Evolutionary conservation across 2,113 vertebrate genomes (phyloP).

Genomic region (Cygnus atratus): DNA sequence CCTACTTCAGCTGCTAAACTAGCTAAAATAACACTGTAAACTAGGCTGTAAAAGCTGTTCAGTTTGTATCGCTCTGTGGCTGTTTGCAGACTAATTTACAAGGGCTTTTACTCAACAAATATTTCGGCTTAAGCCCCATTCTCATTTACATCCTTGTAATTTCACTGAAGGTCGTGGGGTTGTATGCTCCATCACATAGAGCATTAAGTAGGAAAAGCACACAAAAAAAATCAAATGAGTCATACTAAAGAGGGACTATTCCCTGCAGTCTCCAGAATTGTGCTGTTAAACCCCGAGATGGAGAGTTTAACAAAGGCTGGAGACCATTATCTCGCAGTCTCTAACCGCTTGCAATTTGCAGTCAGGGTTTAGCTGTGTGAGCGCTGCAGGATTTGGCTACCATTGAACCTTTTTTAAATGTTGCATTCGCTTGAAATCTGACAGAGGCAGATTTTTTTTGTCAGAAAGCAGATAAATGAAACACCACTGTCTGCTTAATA

Average conservation of each 20-base stretch:
- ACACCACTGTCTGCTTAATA: not conserved
- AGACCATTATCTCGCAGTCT: not conserved
- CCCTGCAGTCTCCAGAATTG: not conserved
- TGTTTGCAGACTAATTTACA: not conserved
- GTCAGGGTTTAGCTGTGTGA: not conserved
- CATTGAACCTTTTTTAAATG: not conserved
- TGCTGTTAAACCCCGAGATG: not conserved
- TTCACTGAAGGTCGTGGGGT: not conserved
- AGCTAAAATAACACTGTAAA: not conserved
- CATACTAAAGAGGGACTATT: not conserved
- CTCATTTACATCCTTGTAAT: not conserved
- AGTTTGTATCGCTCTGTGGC: not conserved
- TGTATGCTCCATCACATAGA: not conserved
- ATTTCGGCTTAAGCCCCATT: not conserved
- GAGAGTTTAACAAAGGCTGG: slow-evolving; percentile 17
- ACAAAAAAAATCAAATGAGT: not conserved
- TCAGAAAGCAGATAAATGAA: not conserved
- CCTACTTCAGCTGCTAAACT: not conserved
- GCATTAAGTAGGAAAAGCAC: not conserved
- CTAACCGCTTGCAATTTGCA: not conserved
- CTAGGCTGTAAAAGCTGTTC: not conserved
- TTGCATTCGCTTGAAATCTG: not conserved
- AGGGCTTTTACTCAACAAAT: not conserved
- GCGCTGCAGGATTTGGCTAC: not conserved
- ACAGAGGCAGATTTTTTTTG: slow-evolving; percentile 2